Evolutionary conservation across 2,797 vertebrate genomes (phyloP).

Genomic region (Octomys mimax): DNA sequence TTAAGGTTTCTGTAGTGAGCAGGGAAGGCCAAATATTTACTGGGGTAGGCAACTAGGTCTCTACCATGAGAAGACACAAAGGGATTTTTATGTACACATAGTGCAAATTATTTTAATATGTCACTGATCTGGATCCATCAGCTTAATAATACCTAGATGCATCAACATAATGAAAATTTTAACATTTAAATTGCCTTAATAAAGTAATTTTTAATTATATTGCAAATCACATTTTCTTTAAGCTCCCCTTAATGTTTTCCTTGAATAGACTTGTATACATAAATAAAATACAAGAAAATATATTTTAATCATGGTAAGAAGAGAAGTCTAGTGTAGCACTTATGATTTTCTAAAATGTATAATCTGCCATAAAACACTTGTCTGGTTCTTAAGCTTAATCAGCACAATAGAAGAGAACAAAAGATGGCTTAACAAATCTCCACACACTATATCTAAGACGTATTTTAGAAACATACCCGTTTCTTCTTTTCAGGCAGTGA

Average conservation of each 20-base stretch:
- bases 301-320: neutral
- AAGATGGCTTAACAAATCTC: neutral
- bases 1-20: neutral
- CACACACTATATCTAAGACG: neutral
- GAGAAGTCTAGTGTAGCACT: neutral
- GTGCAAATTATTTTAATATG: neutral
- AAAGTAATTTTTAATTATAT: constrained; percentile 17
- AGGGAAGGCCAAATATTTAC: neutral
- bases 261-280: neutral
- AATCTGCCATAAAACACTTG: neutral
- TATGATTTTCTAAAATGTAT: neutral
- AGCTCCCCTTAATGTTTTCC: neutral
- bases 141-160: neutral
- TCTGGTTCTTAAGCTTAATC: constrained; percentile 24
- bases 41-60: neutral
- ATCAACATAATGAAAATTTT: neutral
- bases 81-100: neutral
- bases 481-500: neutral
- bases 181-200: constrained; percentile 47
- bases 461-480: neutral
- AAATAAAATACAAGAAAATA: neutral
- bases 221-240: neutral
- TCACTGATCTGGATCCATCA: neutral
- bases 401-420: neutral
- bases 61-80: neutral